Conservation (phyloP, 2,113 vertebrate species). For the Archilochus colubris region DNA sequence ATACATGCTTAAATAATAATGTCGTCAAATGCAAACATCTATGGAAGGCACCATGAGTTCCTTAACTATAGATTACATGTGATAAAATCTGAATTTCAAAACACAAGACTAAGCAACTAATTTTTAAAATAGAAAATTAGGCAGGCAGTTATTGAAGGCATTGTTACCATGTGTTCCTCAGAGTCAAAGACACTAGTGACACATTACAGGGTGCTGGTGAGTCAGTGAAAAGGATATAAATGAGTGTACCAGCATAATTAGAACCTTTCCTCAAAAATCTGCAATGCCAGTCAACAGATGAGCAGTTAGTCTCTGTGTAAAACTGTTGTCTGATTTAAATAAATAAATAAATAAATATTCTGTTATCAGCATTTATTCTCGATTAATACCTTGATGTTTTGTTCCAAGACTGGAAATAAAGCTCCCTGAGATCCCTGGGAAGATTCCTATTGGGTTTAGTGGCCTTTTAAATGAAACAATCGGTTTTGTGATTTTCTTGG, state of each 20-base stretch:
- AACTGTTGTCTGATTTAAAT: background rate
- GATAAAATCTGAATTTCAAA: background rate
- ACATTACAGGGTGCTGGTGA: accelerated
- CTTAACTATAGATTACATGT: background rate
- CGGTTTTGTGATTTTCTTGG: background rate
- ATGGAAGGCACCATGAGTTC: background rate
- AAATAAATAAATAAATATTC: background rate
- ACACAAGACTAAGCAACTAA: background rate
- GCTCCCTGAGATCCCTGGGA: background rate
- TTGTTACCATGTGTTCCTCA: accelerated
- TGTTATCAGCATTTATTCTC: background rate
- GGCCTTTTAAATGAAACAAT: background rate
- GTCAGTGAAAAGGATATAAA: background rate
- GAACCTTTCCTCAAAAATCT: background rate
- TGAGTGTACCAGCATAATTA: background rate
- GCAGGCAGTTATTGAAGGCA: background rate
- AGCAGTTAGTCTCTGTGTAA: background rate
- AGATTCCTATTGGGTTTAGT: background rate
- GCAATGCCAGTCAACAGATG: background rate
- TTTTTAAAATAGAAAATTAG: background rate
- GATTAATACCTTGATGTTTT: background rate
- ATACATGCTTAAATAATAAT: background rate
- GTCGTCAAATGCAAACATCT: background rate
- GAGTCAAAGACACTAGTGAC: background rate
- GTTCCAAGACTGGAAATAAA: background rate